phyloP scores from a whole-genome alignment of 2,888 invertebrate species.

The Folsomia manolachei region DNA sequence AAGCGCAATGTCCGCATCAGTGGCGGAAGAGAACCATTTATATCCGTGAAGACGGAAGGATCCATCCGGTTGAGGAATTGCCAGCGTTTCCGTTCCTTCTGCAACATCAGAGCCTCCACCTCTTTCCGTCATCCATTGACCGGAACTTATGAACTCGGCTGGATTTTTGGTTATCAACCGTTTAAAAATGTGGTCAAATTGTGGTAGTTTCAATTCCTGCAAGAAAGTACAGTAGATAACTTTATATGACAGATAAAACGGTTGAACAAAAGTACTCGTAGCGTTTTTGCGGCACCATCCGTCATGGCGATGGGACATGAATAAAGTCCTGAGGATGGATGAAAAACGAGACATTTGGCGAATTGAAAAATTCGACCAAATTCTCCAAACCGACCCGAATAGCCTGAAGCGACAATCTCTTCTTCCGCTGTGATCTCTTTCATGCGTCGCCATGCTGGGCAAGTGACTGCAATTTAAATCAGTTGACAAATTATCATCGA shows the following conservation, averaged over 20 bases:
- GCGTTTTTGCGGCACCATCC: constrained; percentile 60
- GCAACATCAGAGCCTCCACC: constrained; percentile 60
- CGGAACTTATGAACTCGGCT: constrained; percentile 59
- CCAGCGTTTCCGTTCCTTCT: constrained; percentile 58
- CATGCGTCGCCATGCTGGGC: constrained; percentile 58
- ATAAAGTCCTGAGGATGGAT: constrained; percentile 59
- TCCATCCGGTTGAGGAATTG: constrained; percentile 54
- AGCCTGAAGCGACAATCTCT: constrained; percentile 58
- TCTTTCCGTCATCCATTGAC: constrained; percentile 64
- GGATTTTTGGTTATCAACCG: constrained; percentile 56
- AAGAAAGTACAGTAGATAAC: constrained; percentile 12
- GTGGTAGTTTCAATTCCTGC: constrained; percentile 37
- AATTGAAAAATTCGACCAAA: constrained; percentile 57
- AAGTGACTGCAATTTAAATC: constrained; percentile 53
- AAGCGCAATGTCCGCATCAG: constrained; percentile 60
- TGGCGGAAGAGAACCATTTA: constrained; percentile 63
- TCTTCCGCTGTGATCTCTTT: constrained; percentile 59
- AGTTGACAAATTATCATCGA: background rate
- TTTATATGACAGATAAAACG: background rate
- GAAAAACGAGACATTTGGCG: constrained; percentile 58
- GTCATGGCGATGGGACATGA: constrained; percentile 63
- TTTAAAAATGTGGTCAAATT: constrained; percentile 48
- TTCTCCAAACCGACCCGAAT: constrained; percentile 55
- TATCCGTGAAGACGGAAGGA: constrained; percentile 58
- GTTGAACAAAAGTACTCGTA: constrained; percentile 53